Base-by-base conservation (phyloP, 2,888 invertebrate genomes). In the Capitulum mitella region DNA sequence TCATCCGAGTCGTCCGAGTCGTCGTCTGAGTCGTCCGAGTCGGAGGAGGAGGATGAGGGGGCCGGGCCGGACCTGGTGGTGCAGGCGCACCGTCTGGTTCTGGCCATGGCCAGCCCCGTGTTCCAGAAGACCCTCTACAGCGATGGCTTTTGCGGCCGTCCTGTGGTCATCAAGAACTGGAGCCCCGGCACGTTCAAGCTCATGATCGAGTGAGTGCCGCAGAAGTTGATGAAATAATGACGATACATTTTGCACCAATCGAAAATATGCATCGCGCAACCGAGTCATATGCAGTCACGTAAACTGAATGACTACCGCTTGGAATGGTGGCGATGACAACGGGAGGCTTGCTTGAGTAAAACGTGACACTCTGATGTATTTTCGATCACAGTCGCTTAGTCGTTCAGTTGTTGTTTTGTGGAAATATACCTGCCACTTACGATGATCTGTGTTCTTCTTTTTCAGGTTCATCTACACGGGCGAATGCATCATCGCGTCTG, bases 391-490 rank as follows among this genome's bases (percentile, higher is more conserved):
- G n/a, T n/a, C n/a, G n/a, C n/a, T n/a, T n/a, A n/a, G n/a, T n/a
- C n/a, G n/a, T n/a, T n/a, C n/a, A n/a, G n/a, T n/a, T n/a, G n/a
- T n/a, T n/a, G n/a, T n/a, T n/a, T n/a, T n/a, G n/a, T n/a, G n/a
- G n/a, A n/a, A n/a, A n/a, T n/a, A n/a, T n/a, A n/a, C n/a, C n/a
- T n/a, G n/a, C n/a, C n/a, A n/a, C n/a, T n/a, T n/a, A n/a, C n/a
- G n/a, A n/a, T n/a, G n/a, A n/a, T n/a, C n/a, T n/a, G n/a, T n/a
- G n/a, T n/a, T n/a, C n/a, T n/a, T n/a, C n/a, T n/a, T n/a, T n/a
- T 5, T 10, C 58, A 81, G 81, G 77, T 81, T 80, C 77, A 81
- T 81, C 70, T 81, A 81, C 80, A 81, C 81, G 5, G 81, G 81
- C 64, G 78, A 78, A 54, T 78, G 79, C 75, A 79, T 80, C 78